phyloP scores from a whole-genome alignment of 2,113 vertebrate species.

The Tiliqua scincoides region DNA sequence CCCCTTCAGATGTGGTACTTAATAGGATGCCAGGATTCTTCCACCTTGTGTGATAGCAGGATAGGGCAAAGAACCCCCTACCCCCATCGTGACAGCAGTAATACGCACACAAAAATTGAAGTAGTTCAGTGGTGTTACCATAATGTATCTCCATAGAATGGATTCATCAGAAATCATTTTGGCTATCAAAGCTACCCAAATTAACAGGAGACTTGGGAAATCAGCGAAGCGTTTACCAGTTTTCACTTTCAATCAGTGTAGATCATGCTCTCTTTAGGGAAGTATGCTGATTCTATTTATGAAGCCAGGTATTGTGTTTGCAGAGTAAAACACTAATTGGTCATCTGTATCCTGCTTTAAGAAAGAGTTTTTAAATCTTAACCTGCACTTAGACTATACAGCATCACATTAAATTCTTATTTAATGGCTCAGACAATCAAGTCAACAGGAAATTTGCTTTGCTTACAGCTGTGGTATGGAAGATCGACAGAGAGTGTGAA shows the following conservation, averaged over 20 bases:
- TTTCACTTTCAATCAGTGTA: not conserved
- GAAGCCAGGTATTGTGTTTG: not conserved
- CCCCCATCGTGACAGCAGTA: not conserved
- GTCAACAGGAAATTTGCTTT: not conserved
- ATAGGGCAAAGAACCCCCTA: too few relatives aligned
- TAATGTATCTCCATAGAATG: not conserved
- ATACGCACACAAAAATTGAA: not conserved
- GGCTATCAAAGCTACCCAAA: not conserved
- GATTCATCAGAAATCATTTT: not conserved
- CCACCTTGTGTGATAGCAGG: too few relatives aligned
- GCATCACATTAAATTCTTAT: not conserved
- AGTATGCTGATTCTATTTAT: not conserved
- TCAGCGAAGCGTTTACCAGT: not conserved
- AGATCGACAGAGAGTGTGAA: not conserved
- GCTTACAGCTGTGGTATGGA: not conserved
- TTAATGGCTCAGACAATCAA: not conserved
- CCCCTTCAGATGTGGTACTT: too few relatives aligned
- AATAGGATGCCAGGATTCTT: too few relatives aligned
- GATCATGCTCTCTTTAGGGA: not conserved
- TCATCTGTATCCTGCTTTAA: not conserved
- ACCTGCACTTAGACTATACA: not conserved
- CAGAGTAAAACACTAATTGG: not conserved
- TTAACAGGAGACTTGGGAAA: not conserved
- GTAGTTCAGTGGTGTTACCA: not conserved
- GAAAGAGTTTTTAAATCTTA: not conserved